A percentile compares a stretch with the other conserved stretches of the same genome.
phyloP scores from a whole-genome alignment of 2,888 invertebrate species.

The Drosophila anomelani region DNA sequence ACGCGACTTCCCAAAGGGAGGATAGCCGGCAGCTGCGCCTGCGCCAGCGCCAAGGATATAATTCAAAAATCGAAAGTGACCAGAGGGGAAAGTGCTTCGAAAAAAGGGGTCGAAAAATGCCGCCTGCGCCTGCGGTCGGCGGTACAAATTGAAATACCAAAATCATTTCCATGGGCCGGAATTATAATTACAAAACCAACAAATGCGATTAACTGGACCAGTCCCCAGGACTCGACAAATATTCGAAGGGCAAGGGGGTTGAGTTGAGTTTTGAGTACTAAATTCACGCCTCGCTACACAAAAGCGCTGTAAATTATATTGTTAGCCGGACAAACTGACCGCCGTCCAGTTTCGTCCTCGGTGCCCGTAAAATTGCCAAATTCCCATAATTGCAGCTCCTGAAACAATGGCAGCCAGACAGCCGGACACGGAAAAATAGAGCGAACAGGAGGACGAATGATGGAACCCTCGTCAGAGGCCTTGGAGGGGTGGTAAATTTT shows the following conservation, averaged over 20 bases:
- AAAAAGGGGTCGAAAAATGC: constrained; percentile 58
- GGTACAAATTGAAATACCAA: constrained; percentile 71
- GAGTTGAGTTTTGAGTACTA: constrained; percentile 39
- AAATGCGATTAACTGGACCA: constrained; percentile 71
- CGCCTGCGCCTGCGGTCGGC: constrained; percentile 57
- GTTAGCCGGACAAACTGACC: constrained; percentile 58
- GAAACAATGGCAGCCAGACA: constrained; percentile 53
- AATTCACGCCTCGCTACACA: constrained; percentile 80
- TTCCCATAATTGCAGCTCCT: constrained; percentile 64
- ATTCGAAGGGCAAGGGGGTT: constrained; percentile 6
- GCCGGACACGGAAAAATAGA: constrained; percentile 5
- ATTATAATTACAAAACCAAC: constrained; percentile 71
- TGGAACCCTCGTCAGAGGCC: constrained; percentile 26
- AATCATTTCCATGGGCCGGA: constrained; percentile 61
- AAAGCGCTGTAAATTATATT: constrained; percentile 78
- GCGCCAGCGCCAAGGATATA: constrained; percentile 33
- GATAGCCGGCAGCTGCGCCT: constrained; percentile 61
- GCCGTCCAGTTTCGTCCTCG: constrained; percentile 26
- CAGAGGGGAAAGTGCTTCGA: constrained; percentile 5
- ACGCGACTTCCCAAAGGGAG: constrained; percentile 48
- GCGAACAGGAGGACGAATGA: constrained; percentile 19
- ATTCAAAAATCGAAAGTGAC: constrained; percentile 35
- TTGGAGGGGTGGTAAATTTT: constrained; percentile 47
- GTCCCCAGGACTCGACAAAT: constrained; percentile 12
- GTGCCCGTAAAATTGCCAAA: constrained; percentile 38